Percentiles rank a stretch among this genome's conserved stretches.
Evolutionary conservation across 2,113 vertebrate species (phyloP).

Genomic region (human (Homo sapiens)): DNA sequence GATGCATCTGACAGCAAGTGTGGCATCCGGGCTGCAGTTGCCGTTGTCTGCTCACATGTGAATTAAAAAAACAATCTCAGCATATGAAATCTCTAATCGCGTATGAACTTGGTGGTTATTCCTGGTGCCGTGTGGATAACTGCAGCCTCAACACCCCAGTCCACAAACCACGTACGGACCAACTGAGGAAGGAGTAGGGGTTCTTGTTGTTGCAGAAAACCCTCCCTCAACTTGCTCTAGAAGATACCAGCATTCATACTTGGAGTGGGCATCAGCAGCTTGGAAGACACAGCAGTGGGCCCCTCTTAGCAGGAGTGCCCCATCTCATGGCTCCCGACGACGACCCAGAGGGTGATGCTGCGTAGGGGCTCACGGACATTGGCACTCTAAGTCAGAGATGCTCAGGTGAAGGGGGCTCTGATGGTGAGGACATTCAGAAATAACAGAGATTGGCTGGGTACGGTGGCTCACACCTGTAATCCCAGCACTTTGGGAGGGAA

Average conservation of each 20-base stretch:
- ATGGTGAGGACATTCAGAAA: neutral
- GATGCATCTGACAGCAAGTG: rapidly evolving
- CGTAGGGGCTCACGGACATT: neutral
- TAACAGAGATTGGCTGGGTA: too few relatives aligned
- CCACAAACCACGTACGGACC: neutral
- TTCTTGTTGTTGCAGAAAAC: neutral
- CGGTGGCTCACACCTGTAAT: too few relatives aligned
- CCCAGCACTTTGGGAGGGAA: too few relatives aligned
- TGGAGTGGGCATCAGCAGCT: too few relatives aligned
- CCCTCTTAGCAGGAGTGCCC: neutral
- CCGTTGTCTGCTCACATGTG: neutral
- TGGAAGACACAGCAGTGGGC: neutral
- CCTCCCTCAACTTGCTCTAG: neutral
- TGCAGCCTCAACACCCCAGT: neutral
- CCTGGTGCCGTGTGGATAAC: too few relatives aligned
- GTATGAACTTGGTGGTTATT: neutral
- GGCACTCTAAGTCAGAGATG: too few relatives aligned
- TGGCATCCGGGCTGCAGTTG: rapidly evolving
- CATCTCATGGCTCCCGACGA: rapidly evolving
- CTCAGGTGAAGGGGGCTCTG: neutral
- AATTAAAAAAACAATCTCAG: too few relatives aligned
- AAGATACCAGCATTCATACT: neutral
- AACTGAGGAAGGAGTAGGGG: neutral
- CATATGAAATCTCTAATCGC: too few relatives aligned
- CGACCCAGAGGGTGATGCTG: rapidly evolving